Percentiles rank a stretch among this genome's conserved stretches.
phyloP scores from a whole-genome alignment of 2,797 vertebrate species.

The Anguilla marmorata region DNA sequence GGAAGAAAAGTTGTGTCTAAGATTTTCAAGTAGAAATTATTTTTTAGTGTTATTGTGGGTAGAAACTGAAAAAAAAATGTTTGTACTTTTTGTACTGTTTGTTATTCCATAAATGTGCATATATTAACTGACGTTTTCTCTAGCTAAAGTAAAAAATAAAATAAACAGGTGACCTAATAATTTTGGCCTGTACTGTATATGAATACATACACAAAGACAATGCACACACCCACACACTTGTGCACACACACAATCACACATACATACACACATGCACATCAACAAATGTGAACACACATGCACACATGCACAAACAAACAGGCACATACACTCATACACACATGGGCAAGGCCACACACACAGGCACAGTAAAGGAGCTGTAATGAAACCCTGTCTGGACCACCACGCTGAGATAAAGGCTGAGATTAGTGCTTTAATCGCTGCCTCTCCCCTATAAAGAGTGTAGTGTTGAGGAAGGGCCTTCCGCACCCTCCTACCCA shows the following conservation, averaged over 20 bases:
- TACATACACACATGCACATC: not conserved
- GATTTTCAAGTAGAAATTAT: too few species aligned
- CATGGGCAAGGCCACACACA: constrained; percentile 7
- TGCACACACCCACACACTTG: not conserved
- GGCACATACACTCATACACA: not conserved
- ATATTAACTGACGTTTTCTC: too few species aligned
- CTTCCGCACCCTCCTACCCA: constrained; percentile 22
- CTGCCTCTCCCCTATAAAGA: constrained; percentile 60
- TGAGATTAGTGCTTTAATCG: constrained; percentile 63
- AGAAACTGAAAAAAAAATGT: too few species aligned
- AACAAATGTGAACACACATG: not conserved
- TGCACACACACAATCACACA: not conserved
- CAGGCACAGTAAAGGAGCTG: not conserved
- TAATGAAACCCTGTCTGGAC: constrained; percentile 46
- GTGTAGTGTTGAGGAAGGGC: constrained; percentile 55
- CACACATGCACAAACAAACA: not conserved
- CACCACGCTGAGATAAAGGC: constrained; percentile 52
- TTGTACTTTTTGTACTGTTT: too few species aligned
- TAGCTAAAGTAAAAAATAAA: too few species aligned
- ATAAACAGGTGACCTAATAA: too few species aligned
- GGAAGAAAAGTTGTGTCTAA: too few species aligned
- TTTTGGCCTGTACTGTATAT: not conserved
- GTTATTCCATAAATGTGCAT: too few species aligned
- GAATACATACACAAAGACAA: not conserved
- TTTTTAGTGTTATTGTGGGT: too few species aligned